These are phyloP conservation scores for Bombus breviceps DNA, from an alignment of 1,140 invertebrate genomes.

Conservation along the genomic window DNA sequence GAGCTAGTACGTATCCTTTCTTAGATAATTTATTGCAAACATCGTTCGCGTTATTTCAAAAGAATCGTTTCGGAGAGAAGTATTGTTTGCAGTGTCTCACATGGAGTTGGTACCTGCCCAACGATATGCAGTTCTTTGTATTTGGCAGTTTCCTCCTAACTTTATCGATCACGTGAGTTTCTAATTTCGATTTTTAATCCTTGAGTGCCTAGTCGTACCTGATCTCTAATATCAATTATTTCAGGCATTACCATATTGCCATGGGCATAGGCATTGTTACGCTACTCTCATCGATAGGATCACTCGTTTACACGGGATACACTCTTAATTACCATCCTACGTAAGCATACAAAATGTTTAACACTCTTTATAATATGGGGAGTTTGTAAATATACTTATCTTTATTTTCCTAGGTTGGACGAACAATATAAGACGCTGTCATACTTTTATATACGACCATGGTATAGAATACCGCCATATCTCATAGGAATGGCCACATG, in stretches of 20 bases:
- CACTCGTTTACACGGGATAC: conserved; percentile 77
- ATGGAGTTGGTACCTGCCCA: conserved; percentile 92
- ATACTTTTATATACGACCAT: conserved; percentile 81
- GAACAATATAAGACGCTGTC: conserved; percentile 76
- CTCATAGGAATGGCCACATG: conserved; percentile 81
- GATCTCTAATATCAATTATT: conserved; percentile 20
- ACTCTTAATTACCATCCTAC: conserved; percentile 76
- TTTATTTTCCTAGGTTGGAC: conserved; percentile 75
- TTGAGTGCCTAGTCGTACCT: fast-evolving
- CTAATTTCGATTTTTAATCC: too few species aligned
- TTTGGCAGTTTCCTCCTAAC: conserved; percentile 82
- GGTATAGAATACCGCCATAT: conserved; percentile 83
- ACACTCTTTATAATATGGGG: fast-evolving
- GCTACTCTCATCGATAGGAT: conserved; percentile 71
- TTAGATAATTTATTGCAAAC: neutral
- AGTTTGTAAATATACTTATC: neutral
- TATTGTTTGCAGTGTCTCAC: conserved; percentile 86
- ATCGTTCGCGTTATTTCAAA: too few species aligned
- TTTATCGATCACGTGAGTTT: conserved; percentile 83
- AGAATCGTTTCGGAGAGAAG: neutral
- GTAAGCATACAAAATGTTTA: conserved; percentile 72
- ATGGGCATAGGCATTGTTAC: conserved; percentile 64
- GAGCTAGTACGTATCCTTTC: conserved; percentile 78
- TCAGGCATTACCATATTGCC: conserved; percentile 75
- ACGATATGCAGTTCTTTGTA: conserved; percentile 91